Base-by-base conservation (phyloP, 2,113 vertebrate genomes). In the Coracopsis vasa region DNA sequence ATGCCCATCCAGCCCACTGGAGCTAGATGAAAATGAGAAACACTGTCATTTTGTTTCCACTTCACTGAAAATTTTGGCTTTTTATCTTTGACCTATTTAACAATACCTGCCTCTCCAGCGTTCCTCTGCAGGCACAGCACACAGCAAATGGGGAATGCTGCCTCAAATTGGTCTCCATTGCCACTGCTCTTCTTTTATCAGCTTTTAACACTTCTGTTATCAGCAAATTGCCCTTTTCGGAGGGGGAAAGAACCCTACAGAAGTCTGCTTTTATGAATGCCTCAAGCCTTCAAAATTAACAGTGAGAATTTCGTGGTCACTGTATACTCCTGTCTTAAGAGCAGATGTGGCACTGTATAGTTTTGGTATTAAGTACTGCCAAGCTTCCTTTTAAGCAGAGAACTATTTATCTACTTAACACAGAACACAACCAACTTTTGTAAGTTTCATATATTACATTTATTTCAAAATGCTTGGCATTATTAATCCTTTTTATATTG, bases 401-500 rank as follows among this genome's bases (percentile, higher is more conserved):
- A 94, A 97, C 74, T 67, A 88, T 95, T 90, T 97, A 96, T 89
- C 87, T 96, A 61, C 96, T 97, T 95, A 93, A 90, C 88, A 91
- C 93, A 97, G 89, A 89, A 96, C 84, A 92, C 51, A 96, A 81
- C 80, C 93, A 97, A 95, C 90, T 97, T 96, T 97, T 96, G 95
- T 97, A 97, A 95, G 70, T 97, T 97, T 95, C 84, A 92, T 82
- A 90, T 95, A 96, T 95, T 95, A 97, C 92, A 96, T 97, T 90
- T 79, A 98, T 97, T 98, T 97, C 90, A 88, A 97, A 97, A 97
- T 95, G 94, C 97, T 94, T 97, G 92, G 93, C 89, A 96, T 95
- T 97, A 97, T 98, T 98, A 98, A 97, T 97, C 95, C 96, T 96
- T 98, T 97, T 98, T 97, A 97, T 97, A 97, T 98, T 97, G 95